A percentile compares a stretch with the other conserved stretches of the same genome.
phyloP scores from a whole-genome alignment of 2,113 vertebrate species.

The Regulus satrapa region DNA sequence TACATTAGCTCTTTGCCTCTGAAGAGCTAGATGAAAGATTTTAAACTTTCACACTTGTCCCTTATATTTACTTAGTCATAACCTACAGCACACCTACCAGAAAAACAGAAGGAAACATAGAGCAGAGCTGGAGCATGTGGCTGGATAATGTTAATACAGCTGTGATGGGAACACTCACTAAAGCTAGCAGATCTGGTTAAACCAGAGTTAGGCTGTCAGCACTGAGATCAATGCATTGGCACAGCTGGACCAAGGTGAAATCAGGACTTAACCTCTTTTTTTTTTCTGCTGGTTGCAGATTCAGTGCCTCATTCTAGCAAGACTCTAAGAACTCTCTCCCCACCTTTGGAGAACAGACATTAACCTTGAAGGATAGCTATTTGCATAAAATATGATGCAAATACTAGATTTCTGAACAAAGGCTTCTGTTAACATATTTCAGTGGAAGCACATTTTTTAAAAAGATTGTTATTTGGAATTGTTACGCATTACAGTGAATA shows the following conservation, averaged over 20 bases:
- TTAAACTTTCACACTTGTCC: background rate
- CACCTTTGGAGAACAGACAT: background rate
- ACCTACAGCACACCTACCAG: background rate
- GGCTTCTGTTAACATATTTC: slow-evolving; percentile 24
- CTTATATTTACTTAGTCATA: background rate
- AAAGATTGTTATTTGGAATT: slow-evolving; percentile 22
- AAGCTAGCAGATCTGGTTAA: background rate
- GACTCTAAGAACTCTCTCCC: background rate
- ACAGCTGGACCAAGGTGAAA: background rate
- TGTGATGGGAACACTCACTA: background rate
- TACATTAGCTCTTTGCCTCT: background rate
- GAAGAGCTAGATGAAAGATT: background rate
- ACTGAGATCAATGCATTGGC: background rate
- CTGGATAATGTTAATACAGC: background rate
- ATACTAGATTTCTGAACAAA: background rate
- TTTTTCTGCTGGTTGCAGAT: background rate
- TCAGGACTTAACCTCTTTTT: background rate
- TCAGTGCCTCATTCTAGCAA: background rate
- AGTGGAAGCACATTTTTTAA: background rate
- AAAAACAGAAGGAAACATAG: background rate
- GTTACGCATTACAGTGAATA: slow-evolving; percentile 44
- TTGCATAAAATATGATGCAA: slow-evolving; percentile 11
- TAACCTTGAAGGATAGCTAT: background rate
- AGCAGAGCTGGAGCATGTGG: background rate
- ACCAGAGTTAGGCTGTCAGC: background rate